Percentiles rank a stretch among this genome's conserved stretches.
These are phyloP conservation scores for Camponotus fellah DNA, from an alignment of 2,888 invertebrate species.

Conservation along the genomic window DNA sequence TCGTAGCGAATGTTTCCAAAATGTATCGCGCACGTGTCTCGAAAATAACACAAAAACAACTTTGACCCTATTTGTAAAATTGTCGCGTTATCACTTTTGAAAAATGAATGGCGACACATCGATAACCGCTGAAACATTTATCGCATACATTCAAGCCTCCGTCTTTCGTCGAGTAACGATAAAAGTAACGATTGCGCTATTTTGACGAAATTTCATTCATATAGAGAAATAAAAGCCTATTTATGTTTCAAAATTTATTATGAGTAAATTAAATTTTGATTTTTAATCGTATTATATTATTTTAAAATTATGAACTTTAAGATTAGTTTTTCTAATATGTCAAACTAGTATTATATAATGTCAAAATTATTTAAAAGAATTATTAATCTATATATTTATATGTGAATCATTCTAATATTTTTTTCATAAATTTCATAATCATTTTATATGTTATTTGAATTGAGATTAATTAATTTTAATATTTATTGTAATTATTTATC, in stretches of 20 bases:
- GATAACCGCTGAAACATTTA: background rate
- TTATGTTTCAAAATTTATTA: background rate
- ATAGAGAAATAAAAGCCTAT: background rate
- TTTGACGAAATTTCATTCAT: conserved; percentile 10
- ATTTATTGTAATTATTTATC: background rate
- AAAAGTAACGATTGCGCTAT: background rate
- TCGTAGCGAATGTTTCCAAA: background rate
- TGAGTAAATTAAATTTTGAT: background rate
- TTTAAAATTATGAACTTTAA: too few species aligned
- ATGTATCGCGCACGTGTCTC: background rate
- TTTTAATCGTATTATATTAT: background rate
- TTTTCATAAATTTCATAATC: background rate
- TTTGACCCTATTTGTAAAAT: background rate
- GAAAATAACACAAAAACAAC: background rate
- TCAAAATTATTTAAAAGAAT: background rate
- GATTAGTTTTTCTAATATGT: background rate
- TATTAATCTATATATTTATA: background rate
- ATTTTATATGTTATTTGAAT: background rate
- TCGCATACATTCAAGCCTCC: background rate
- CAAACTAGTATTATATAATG: background rate
- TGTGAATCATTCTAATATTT: background rate
- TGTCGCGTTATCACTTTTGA: conserved; percentile 26
- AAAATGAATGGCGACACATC: background rate
- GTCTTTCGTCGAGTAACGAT: background rate
- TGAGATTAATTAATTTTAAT: background rate